Conservation (phyloP, 2,797 vertebrate genomes). For the Pseudochirops corinnae region DNA sequence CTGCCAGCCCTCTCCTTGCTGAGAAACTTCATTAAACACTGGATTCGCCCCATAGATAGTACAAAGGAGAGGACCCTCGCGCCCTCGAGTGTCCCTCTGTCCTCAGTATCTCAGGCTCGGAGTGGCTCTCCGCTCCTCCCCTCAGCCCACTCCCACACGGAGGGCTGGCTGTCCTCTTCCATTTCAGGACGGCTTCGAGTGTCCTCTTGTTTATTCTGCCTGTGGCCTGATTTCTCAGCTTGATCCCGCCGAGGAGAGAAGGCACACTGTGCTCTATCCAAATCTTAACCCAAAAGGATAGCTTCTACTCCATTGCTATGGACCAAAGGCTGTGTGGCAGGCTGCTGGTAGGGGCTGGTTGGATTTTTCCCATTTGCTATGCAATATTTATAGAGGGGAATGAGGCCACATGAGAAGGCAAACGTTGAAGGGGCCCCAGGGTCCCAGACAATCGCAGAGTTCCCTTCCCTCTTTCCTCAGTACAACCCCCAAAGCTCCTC, state of each 20-base stretch:
- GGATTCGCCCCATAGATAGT: not conserved
- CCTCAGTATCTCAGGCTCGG: too few species aligned
- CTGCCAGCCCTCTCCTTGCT: constrained; percentile 53
- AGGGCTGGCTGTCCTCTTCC: not conserved
- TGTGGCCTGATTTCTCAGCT: not conserved
- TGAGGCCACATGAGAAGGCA: not conserved
- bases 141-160: not conserved
- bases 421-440: not conserved
- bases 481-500: not conserved
- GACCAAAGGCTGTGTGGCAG: not conserved
- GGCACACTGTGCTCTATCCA: not conserved
- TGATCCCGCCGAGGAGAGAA: not conserved
- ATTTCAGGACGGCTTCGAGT: not conserved
- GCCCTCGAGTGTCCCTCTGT: not conserved
- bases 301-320: not conserved
- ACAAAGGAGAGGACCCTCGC: not conserved
- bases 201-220: not conserved
- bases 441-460: not conserved
- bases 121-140: not conserved
- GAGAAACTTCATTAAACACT: constrained; percentile 62
- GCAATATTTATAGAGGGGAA: not conserved
- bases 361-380: not conserved
- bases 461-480: not conserved
- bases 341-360: not conserved
- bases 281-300: not conserved